A percentile compares a stretch with the other conserved stretches of the same genome.
phyloP scores from a whole-genome alignment of 1,140 invertebrate species.

The Drosophila oshimai region DNA sequence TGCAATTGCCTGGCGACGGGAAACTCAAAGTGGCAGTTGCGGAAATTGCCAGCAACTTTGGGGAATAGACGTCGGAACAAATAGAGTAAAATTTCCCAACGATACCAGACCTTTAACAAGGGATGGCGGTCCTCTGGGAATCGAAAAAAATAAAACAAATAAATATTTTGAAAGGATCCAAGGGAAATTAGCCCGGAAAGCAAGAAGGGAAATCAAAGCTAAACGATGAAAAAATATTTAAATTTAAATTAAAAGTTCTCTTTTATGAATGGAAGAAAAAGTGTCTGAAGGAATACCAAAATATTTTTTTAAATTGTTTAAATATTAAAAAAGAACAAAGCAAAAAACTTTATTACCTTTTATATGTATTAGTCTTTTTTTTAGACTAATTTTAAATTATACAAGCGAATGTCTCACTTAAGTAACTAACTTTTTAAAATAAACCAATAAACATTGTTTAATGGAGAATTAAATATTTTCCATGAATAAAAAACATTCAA shows the following conservation, averaged over 20 bases:
- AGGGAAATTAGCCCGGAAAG: not conserved
- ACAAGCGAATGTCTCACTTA: too few species aligned
- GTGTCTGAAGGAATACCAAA: too few species aligned
- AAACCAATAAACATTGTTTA: too few species aligned
- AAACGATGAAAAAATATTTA: not conserved
- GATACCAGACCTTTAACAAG: not conserved
- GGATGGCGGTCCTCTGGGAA: not conserved
- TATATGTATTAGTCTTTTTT: too few species aligned
- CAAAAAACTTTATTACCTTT: too few species aligned
- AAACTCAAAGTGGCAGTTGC: not conserved
- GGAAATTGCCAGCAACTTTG: slow-evolving; percentile 3
- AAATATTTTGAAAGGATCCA: not conserved
- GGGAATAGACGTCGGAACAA: not conserved
- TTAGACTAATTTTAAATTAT: too few species aligned
- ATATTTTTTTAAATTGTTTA: not conserved
- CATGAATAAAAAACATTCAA: too few species aligned
- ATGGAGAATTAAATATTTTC: too few species aligned
- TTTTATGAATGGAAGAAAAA: too few species aligned
- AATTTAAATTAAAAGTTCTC: too few species aligned
- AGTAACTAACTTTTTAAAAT: too few species aligned
- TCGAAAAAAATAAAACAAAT: not conserved
- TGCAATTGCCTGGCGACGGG: slow-evolving; percentile 1
- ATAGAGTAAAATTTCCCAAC: not conserved
- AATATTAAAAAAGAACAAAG: not conserved
- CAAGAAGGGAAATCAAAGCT: not conserved